Evolutionary conservation across 2,888 invertebrate species (phyloP).

Genomic region (Andrena marginata): DNA sequence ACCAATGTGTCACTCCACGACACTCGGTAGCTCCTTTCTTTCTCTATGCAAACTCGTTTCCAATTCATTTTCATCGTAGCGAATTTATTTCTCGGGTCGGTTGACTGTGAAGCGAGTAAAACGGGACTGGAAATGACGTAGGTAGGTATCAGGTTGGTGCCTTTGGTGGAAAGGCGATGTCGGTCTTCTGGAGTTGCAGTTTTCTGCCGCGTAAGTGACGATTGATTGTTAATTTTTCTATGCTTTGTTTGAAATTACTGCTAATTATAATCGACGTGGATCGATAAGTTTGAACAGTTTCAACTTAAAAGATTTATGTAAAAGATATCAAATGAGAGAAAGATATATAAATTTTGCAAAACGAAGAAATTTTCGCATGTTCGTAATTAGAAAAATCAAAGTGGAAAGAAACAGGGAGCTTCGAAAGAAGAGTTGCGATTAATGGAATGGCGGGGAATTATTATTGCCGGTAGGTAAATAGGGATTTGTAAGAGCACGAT

Average conservation of each 20-base stretch:
- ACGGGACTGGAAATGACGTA: neutral
- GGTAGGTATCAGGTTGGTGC: neutral
- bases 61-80: neutral
- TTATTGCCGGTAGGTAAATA: constrained; percentile 1
- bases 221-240: neutral
- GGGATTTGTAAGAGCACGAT: neutral
- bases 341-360: too few relatives aligned
- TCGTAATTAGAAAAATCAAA: neutral
- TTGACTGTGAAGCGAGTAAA: neutral
- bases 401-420: neutral
- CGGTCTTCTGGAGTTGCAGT: neutral
- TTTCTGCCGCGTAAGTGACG: neutral
- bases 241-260: neutral
- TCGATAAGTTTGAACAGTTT: neutral
- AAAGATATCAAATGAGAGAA: neutral
- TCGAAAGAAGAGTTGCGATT: neutral
- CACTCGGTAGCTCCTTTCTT: neutral
- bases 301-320: neutral
- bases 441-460: constrained; percentile 9
- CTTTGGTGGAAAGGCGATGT: neutral
- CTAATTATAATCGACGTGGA: neutral
- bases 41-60: constrained; percentile 1
- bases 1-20: neutral
- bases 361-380: neutral
- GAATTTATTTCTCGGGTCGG: neutral